Percentiles rank a stretch among this genome's conserved stretches.
Evolutionary conservation across 2,797 vertebrate genomes (phyloP).

Genomic region (Pterois miles): DNA sequence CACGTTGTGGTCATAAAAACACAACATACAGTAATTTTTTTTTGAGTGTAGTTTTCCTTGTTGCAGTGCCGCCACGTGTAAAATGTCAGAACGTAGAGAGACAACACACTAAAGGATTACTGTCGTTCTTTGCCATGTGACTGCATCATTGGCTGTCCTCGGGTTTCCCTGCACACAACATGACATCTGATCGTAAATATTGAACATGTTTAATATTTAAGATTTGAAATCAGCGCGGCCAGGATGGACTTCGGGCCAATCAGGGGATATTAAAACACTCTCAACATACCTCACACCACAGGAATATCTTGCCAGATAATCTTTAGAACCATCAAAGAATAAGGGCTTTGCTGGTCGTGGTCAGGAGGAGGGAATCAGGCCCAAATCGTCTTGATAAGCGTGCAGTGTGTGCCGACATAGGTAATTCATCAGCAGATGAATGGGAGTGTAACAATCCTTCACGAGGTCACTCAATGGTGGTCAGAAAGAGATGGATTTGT

Average conservation of each 20-base stretch:
- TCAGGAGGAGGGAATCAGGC: neutral
- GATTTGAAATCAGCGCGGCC: no score
- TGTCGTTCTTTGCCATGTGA: no score
- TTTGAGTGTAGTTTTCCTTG: neutral
- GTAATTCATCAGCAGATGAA: neutral
- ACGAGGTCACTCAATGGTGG: conserved; percentile 26
- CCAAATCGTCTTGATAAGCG: neutral
- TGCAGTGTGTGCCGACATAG: no score
- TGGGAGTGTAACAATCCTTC: neutral
- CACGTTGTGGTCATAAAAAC: neutral
- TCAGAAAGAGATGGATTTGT: conserved; percentile 36
- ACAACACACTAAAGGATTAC: neutral
- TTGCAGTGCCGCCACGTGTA: neutral
- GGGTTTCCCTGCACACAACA: no score
- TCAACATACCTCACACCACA: neutral
- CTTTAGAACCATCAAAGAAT: neutral
- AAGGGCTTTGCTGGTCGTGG: neutral
- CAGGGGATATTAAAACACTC: no score
- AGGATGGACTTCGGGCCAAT: no score
- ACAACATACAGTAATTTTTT: neutral
- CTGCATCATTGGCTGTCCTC: no score
- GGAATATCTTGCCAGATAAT: neutral
- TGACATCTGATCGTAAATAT: no score
- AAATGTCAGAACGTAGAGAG: neutral
- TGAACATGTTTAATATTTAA: no score